Conservation (phyloP, 2,797 vertebrate genomes). For the Acipenser ruthenus region DNA sequence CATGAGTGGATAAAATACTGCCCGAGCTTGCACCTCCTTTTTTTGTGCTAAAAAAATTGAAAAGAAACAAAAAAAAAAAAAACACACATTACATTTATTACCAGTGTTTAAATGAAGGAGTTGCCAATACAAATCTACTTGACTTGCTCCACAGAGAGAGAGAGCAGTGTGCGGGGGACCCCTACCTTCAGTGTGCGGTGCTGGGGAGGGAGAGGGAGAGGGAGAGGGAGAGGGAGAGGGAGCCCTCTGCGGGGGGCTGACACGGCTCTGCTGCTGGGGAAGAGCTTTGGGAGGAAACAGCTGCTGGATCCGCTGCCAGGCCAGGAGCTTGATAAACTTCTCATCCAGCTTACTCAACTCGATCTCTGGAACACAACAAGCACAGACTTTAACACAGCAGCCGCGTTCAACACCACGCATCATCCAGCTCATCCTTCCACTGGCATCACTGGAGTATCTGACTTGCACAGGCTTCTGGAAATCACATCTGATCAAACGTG, state of each 20-base stretch:
- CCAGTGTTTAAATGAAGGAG: too few relatives aligned
- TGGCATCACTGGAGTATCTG: not conserved
- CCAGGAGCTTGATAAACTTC: conserved; percentile 88
- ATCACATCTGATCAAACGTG: not conserved
- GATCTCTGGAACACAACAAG: conserved; percentile 67
- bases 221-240: conserved; percentile 21
- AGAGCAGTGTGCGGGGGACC: conserved; percentile 16
- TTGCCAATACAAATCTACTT: too few relatives aligned
- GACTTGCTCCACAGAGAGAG: too few relatives aligned
- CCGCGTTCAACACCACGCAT: not conserved
- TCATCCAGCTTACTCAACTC: conserved; percentile 87
- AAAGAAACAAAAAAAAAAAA: conserved; percentile 65
- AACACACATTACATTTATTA: conserved; percentile 32
- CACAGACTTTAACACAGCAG: not conserved
- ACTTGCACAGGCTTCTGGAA: not conserved
- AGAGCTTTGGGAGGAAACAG: conserved; percentile 81
- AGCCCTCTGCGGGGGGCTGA: conserved; percentile 47
- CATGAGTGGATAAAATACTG: conserved; percentile 83
- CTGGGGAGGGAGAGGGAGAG: conserved; percentile 41
- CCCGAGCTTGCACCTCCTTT: conserved; percentile 81
- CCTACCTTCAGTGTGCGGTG: conserved; percentile 65
- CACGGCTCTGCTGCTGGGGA: conserved; percentile 43
- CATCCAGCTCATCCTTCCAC: not conserved
- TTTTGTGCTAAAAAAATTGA: conserved; percentile 64
- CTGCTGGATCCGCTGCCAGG: conserved; percentile 97